Percentiles rank a stretch among this genome's conserved stretches.
Evolutionary conservation across 2,797 vertebrate species (phyloP).

Genomic region (Malacoctenus gilli): DNA sequence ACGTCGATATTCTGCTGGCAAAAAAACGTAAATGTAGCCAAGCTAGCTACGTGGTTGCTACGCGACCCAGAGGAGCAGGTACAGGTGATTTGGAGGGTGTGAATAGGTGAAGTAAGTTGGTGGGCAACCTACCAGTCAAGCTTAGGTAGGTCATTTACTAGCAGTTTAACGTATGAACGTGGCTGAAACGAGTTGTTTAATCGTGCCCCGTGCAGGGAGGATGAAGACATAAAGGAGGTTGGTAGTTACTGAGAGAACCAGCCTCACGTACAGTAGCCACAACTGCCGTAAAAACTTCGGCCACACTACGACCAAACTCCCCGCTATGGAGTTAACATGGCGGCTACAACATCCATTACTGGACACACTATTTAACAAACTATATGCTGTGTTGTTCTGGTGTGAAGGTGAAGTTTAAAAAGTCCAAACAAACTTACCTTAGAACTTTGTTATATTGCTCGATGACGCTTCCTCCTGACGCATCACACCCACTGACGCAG

Average conservation of each 20-base stretch:
- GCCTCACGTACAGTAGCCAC: constrained; percentile 36
- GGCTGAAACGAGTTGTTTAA: no score
- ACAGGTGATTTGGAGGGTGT: constrained; percentile 7
- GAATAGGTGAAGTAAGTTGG: not conserved
- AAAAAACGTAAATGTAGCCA: no score
- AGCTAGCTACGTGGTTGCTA: constrained; percentile 14
- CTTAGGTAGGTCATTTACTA: no score
- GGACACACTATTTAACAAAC: no score
- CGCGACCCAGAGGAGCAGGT: constrained; percentile 13
- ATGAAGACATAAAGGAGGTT: not conserved
- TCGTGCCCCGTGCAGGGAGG: not conserved
- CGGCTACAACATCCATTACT: not conserved
- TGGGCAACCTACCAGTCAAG: constrained; percentile 1
- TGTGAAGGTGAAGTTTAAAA: constrained; percentile 11
- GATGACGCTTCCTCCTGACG: constrained; percentile 59
- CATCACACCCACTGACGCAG: constrained; percentile 60
- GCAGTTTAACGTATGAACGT: no score
- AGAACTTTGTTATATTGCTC: constrained; percentile 68
- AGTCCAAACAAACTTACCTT: constrained; percentile 63
- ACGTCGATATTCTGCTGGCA: no score
- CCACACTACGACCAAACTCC: not conserved
- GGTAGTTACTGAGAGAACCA: not conserved
- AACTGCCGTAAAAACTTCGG: constrained; percentile 39
- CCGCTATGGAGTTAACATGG: not conserved
- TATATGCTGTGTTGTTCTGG: no score